Evolutionary conservation across 2,888 invertebrate genomes (phyloP).

Genomic region (Dromius quadrimaculatus): DNA sequence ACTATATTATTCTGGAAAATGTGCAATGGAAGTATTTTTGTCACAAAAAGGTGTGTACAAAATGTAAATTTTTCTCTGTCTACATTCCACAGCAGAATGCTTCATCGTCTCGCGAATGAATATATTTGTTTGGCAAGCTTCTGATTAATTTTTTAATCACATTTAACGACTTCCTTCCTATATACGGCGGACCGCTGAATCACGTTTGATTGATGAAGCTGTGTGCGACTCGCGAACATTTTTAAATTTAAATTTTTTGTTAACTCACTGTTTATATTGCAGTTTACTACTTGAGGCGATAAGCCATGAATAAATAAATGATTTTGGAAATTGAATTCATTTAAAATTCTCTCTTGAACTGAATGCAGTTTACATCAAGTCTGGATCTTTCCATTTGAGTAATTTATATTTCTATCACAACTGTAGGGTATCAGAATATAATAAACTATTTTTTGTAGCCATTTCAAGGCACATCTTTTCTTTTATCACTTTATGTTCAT

Average conservation of each 20-base stretch:
- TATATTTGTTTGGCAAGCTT: conserved; percentile 34
- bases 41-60: too few species aligned
- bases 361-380: too few species aligned
- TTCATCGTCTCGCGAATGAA: neutral
- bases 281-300: conserved; percentile 15
- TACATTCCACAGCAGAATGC: neutral
- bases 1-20: too few species aligned
- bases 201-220: conserved; percentile 45
- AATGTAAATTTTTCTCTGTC: too few species aligned
- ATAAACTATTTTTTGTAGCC: too few species aligned
- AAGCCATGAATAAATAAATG: conserved; percentile 8
- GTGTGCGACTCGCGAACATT: conserved; percentile 38
- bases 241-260: conserved; percentile 51
- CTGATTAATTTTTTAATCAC: conserved; percentile 50
- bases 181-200: conserved; percentile 44
- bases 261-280: conserved; percentile 45
- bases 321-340: neutral
- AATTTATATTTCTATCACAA: too few species aligned
- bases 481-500: too few species aligned
- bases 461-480: too few species aligned
- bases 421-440: too few species aligned
- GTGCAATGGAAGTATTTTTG: too few species aligned
- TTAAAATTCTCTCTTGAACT: too few species aligned
- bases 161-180: conserved; percentile 52
- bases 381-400: too few species aligned